phyloP scores from a whole-genome alignment of 2,113 vertebrate species.

The Brachypodius melanocephalos region DNA sequence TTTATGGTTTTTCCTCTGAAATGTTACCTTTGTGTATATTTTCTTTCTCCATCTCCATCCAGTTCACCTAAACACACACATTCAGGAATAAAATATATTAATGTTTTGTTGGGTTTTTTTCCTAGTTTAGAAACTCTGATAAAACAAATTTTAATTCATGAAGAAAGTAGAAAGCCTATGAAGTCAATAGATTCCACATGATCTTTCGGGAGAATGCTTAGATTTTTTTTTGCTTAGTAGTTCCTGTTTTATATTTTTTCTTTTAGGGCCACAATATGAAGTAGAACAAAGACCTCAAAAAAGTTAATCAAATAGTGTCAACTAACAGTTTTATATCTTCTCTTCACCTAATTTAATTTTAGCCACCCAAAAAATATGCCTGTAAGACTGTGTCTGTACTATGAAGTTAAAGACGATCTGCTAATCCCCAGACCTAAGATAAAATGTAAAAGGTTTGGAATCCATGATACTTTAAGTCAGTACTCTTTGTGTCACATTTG shows the following conservation, averaged over 20 bases:
- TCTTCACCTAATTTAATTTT: not conserved
- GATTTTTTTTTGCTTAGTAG: not conserved
- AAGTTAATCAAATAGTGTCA: not conserved
- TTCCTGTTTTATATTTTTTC: not conserved
- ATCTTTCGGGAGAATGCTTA: not conserved
- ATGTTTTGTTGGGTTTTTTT: accelerated
- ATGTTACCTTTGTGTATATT: not conserved
- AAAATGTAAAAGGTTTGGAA: not conserved
- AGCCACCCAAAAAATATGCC: not conserved
- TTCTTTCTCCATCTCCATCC: not conserved
- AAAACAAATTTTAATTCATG: not conserved
- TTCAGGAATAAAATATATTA: not conserved
- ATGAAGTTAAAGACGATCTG: not conserved
- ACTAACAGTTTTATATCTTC: not conserved
- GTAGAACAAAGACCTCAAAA: not conserved
- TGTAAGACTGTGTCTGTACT: not conserved
- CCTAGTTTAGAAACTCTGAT: not conserved
- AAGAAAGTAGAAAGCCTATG: not conserved
- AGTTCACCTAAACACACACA: not conserved
- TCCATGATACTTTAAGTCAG: not conserved
- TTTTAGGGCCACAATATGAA: not conserved
- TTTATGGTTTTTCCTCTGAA: not conserved
- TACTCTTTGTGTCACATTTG: not conserved
- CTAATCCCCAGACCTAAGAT: not conserved
- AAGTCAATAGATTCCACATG: not conserved